Evolutionary conservation across 2,113 vertebrate genomes (phyloP), one percentile per base, ranked within the genome.

Genomic region (Gavialis gangeticus): DNA sequence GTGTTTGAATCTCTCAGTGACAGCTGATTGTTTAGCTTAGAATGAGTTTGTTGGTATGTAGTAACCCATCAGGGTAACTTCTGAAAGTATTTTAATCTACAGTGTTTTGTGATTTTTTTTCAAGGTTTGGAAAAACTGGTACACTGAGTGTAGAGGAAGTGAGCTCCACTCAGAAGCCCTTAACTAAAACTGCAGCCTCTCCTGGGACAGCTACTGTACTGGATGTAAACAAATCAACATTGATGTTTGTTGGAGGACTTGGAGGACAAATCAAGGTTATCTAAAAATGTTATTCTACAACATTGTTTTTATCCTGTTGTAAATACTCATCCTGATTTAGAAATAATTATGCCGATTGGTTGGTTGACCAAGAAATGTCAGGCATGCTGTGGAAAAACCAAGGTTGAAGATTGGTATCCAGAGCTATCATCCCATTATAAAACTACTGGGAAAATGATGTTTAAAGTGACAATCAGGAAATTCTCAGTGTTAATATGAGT

Each of bases 161-260:
- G 79, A 98, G 95, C 14, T 95, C 97, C 1, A 89, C 97, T 25
- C 97, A 98, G 46, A 97, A 98, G 56, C 96, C 98, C 1, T 57
- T 82, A 5, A 81, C 97, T 21, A 99, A 97, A 97, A 98, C 95
- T 54, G 97, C 96, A 28, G 95, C 95, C 4, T 99, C 99, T 19
- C 98, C 98, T 0, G 99, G 99, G 57, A 91, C 86, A 7, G 97
- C 98, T 4, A 97, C 98, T 2, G 82, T 99, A 82, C 89, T 99
- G 85, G 98, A 99, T 64, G 91, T 99, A 14, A 98, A 98, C 96
- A 98, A 97, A 30, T 98, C 98, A 92, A 99, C 98, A 0, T 90
- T 98, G 14, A 97, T 99, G 95, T 98, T 99, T 90, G 94, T 99
- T 0, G 99, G 99, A 79, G 99, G 99, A 59, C 97, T 99, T 84